Evolutionary conservation across 2,797 vertebrate genomes (phyloP).

Genomic region (Enteromius viviparus): DNA sequence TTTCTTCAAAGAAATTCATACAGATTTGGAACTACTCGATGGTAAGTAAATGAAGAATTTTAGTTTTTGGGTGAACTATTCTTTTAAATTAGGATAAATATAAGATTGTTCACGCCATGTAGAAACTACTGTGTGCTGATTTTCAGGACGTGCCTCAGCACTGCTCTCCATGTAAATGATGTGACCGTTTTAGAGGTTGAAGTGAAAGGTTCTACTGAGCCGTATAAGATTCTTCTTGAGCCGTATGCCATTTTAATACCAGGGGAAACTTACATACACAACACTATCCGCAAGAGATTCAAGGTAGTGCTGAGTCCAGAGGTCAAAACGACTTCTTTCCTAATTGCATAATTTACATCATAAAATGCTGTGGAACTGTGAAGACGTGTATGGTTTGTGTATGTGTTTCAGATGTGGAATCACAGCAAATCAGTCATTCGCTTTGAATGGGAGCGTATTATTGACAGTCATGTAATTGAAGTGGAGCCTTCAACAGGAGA

Average conservation of each 20-base stretch:
- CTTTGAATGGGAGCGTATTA: slow-evolving; percentile 84
- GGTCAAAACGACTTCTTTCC: background rate
- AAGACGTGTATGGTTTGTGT: slow-evolving; percentile 6
- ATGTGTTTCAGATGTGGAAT: slow-evolving; percentile 89
- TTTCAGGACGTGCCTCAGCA: slow-evolving; percentile 60
- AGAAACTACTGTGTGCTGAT: background rate
- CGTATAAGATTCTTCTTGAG: slow-evolving; percentile 84
- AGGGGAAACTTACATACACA: slow-evolving; percentile 83
- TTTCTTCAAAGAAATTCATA: no score
- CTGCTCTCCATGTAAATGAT: slow-evolving; percentile 67
- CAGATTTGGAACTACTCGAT: no score
- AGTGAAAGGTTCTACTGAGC: slow-evolving; percentile 85
- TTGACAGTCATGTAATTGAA: slow-evolving; percentile 78
- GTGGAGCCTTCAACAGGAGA: slow-evolving; percentile 83
- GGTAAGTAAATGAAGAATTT: no score
- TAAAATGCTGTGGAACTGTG: background rate
- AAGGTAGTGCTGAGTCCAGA: slow-evolving; percentile 72
- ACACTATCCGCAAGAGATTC: slow-evolving; percentile 78
- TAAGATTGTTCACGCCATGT: background rate
- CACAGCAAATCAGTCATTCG: slow-evolving; percentile 84
- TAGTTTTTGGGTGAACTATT: no score
- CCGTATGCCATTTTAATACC: slow-evolving; percentile 87
- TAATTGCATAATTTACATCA: background rate
- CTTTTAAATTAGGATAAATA: background rate
- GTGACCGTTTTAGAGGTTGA: slow-evolving; percentile 87